phyloP scores from a whole-genome alignment of 2,797 vertebrate genomes.

The Macrochelys suwanniensis region DNA sequence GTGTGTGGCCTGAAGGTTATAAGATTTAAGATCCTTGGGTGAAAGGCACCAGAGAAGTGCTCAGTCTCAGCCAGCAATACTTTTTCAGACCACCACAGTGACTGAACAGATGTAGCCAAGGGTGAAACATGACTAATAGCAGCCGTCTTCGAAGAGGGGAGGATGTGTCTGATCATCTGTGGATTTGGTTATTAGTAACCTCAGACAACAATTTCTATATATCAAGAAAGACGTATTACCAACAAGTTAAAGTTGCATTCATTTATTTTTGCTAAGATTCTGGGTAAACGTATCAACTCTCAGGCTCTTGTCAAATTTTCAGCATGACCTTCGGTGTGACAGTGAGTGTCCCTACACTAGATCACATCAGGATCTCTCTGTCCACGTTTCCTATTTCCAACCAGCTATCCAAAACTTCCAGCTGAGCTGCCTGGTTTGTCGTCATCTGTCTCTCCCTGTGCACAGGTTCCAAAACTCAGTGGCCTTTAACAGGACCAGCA shows the following conservation, averaged over 20 bases:
- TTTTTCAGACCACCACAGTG: not conserved
- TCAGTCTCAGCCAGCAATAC: not conserved
- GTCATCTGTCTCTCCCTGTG: not conserved
- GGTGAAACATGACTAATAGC: not conserved
- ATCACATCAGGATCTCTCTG: not conserved
- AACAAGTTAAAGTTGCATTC: not conserved
- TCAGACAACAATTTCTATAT: not conserved
- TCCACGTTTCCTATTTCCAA: not conserved
- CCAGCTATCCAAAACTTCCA: not conserved
- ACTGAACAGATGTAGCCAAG: not conserved
- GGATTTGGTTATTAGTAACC: not conserved
- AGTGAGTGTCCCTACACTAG: not conserved
- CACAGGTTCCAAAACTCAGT: not conserved
- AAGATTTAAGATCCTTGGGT: not conserved
- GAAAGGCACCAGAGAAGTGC: not conserved
- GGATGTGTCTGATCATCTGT: not conserved
- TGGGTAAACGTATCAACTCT: not conserved
- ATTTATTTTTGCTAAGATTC: not conserved
- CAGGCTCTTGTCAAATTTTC: rapidly evolving
- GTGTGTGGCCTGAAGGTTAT: not conserved
- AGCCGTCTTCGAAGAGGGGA: not conserved
- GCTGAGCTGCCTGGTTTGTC: not conserved
- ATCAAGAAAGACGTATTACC: not conserved
- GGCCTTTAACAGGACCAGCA: not conserved
- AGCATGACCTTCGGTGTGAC: not conserved